Conservation (phyloP, 1,140 invertebrate genomes). For the Drepana arcuata region DNA sequence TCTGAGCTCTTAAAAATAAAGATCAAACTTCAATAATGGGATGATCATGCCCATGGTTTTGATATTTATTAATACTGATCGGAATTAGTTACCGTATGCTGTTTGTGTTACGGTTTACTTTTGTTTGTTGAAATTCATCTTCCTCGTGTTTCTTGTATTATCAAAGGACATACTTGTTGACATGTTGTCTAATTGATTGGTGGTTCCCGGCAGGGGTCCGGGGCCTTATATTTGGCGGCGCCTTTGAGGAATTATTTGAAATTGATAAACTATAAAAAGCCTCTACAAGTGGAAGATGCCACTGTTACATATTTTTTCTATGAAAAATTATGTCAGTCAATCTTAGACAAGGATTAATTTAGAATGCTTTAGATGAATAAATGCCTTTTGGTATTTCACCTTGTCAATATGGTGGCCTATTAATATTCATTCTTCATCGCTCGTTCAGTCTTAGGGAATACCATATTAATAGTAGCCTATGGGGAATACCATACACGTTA, state of each 20-base stretch:
- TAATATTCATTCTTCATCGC: no score
- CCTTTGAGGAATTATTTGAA: slow-evolving; percentile 67
- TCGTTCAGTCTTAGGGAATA: no score
- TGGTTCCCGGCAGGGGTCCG: slow-evolving; percentile 60
- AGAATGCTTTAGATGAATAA: background rate
- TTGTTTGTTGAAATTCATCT: slow-evolving; percentile 20
- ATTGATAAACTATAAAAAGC: slow-evolving; percentile 68
- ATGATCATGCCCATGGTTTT: slow-evolving; percentile 1
- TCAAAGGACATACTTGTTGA: slow-evolving; percentile 69
- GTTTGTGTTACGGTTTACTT: slow-evolving; percentile 52
- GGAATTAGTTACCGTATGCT: slow-evolving; percentile 35
- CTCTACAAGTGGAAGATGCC: slow-evolving; percentile 62
- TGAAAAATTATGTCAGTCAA: slow-evolving; percentile 12
- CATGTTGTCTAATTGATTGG: slow-evolving; percentile 71
- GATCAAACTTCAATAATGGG: no score
- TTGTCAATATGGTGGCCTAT: no score
- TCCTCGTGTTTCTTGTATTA: slow-evolving; percentile 43
- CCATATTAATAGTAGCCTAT: no score
- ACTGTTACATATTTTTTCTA: slow-evolving; percentile 55
- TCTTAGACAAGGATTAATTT: slow-evolving; percentile 6
- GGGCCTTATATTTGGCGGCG: slow-evolving; percentile 49
- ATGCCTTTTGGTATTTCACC: no score
- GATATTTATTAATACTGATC: slow-evolving; percentile 14
- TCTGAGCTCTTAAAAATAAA: no score
- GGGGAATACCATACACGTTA: no score